phyloP scores from a whole-genome alignment of 2,113 vertebrate genomes.

The Morone chrysops region DNA sequence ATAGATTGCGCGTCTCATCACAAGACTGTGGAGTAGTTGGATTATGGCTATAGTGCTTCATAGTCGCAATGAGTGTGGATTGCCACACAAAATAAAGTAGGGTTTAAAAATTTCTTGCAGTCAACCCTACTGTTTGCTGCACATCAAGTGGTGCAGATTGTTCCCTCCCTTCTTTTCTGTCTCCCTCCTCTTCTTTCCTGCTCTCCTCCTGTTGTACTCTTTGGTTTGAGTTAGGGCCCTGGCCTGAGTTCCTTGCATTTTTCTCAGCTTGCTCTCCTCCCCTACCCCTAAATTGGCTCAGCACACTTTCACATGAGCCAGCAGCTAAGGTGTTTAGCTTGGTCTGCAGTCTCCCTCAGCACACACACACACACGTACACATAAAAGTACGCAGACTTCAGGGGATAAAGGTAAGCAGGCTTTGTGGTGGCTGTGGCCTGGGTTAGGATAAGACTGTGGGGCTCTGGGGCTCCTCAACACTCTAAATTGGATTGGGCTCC shows the following conservation, averaged over 20 bases:
- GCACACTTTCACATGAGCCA: conserved; percentile 72
- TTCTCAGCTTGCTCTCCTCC: conserved; percentile 27
- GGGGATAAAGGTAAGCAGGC: conserved; percentile 81
- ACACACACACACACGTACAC: conserved; percentile 48
- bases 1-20: conserved; percentile 32
- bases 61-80: conserved; percentile 38
- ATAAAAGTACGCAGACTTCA: conserved; percentile 65
- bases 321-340: conserved; percentile 78
- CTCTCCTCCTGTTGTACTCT: neutral
- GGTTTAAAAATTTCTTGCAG: conserved; percentile 24
- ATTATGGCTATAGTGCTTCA: conserved; percentile 31
- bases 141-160: neutral
- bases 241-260: conserved; percentile 19
- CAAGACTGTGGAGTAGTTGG: conserved; percentile 32
- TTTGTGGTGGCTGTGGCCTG: conserved; percentile 76
- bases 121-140: conserved; percentile 16
- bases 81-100: conserved; percentile 23
- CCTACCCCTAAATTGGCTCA: conserved; percentile 58
- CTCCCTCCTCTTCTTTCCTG: neutral
- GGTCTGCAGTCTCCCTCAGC: conserved; percentile 65
- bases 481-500: conserved; percentile 81
- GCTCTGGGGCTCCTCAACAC: conserved; percentile 72
- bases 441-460: conserved; percentile 80
- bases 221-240: conserved; percentile 13
- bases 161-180: neutral